phyloP scores from a whole-genome alignment of 2,797 vertebrate genomes.

The Catharus ustulatus region DNA sequence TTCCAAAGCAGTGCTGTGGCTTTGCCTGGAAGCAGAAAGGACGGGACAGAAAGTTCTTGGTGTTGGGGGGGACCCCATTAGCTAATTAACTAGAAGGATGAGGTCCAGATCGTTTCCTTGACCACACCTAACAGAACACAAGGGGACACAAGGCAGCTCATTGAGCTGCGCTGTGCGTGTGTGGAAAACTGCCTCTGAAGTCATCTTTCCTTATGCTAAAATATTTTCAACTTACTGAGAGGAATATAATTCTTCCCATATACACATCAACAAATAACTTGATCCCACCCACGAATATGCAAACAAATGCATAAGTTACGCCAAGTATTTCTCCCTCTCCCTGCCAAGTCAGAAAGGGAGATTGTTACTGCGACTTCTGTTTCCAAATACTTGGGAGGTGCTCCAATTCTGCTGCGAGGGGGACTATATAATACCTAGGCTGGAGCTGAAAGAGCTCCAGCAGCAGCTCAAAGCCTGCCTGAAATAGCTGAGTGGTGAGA shows the following conservation, averaged over 20 bases:
- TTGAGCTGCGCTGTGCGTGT: not conserved
- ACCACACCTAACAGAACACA: not conserved
- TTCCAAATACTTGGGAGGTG: conserved; percentile 56
- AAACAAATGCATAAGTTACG: conserved; percentile 44
- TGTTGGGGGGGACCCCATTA: not conserved
- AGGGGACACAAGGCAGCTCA: not conserved
- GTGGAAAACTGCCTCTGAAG: not conserved
- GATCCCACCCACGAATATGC: conserved; percentile 53
- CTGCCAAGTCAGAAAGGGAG: conserved; percentile 60
- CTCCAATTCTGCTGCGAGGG: not conserved
- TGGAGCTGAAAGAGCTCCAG: not conserved
- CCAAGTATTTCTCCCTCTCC: conserved; percentile 42
- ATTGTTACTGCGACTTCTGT: conserved; percentile 53
- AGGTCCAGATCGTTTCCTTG: not conserved
- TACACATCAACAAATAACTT: conserved; percentile 38
- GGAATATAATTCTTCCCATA: conserved; percentile 40
- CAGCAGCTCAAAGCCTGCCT: not conserved
- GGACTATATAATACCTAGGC: not conserved
- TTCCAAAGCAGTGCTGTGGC: not conserved
- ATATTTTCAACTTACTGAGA: not conserved
- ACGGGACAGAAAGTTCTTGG: not conserved
- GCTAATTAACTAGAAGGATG: not conserved
- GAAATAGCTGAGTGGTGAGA: not conserved
- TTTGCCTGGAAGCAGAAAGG: conserved; percentile 16
- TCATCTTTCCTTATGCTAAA: not conserved